phyloP scores from a whole-genome alignment of 1,140 invertebrate species.

The Chymomyza costata region DNA sequence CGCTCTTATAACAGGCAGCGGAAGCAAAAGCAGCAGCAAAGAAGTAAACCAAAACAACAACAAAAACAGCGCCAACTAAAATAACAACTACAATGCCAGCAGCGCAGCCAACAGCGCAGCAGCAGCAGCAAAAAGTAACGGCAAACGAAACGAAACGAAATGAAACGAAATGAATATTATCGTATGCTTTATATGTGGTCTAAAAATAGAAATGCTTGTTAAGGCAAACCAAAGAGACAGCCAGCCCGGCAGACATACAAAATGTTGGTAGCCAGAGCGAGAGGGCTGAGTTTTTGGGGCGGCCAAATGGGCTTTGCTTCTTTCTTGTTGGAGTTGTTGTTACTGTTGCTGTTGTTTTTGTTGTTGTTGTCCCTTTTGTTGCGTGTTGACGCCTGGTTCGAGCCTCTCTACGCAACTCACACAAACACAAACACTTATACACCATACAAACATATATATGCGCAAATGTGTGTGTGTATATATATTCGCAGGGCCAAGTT shows the following conservation, averaged over 20 bases:
- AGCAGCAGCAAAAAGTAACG: slow-evolving; percentile 15
- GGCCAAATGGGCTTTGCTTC: too few relatives aligned
- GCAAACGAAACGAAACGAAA: slow-evolving; percentile 44
- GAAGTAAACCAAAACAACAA: slow-evolving; percentile 10
- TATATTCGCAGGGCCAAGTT: too few relatives aligned
- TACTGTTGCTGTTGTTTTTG: slow-evolving; percentile 2
- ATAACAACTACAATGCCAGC: slow-evolving; percentile 54
- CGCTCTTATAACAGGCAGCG: too few relatives aligned
- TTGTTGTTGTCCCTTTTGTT: too few relatives aligned
- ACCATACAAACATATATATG: too few relatives aligned
- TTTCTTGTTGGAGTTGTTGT: slow-evolving; percentile 6
- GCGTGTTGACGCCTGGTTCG: too few relatives aligned
- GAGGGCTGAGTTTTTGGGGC: neutral
- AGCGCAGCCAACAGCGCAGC: slow-evolving; percentile 3
- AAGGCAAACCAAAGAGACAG: slow-evolving; percentile 61
- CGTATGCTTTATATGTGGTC: slow-evolving; percentile 37
- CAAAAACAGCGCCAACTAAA: slow-evolving; percentile 59
- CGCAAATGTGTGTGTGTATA: too few relatives aligned
- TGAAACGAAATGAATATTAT: slow-evolving; percentile 40
- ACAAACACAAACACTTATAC: too few relatives aligned
- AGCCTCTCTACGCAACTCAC: too few relatives aligned
- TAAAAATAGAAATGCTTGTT: slow-evolving; percentile 69
- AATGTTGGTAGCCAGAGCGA: slow-evolving; percentile 17
- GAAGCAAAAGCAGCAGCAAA: too few relatives aligned
- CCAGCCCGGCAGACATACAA: too few relatives aligned